Evolutionary conservation across 2,888 invertebrate species (phyloP).

Genomic region (Boloria euphrosyne): DNA sequence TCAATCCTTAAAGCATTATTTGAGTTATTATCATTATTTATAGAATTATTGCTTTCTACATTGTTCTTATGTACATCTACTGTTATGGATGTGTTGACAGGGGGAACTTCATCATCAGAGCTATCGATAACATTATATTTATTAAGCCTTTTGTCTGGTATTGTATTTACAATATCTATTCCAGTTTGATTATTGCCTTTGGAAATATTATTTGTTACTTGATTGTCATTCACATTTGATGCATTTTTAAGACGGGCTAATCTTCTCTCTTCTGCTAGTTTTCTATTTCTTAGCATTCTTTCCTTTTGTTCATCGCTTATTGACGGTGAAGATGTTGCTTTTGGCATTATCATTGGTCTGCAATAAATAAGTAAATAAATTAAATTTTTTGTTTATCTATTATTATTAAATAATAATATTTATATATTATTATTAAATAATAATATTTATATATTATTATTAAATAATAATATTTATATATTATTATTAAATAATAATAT

Average conservation of each 20-base stretch:
- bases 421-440: too few species aligned
- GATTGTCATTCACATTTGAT: conserved; percentile 27
- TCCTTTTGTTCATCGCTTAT: conserved; percentile 85
- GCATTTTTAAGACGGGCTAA: conserved; percentile 75
- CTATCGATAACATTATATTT: conserved; percentile 45
- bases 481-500: too few species aligned
- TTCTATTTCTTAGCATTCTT: conserved; percentile 86
- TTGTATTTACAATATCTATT: conserved; percentile 17
- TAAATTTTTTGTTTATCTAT: not conserved
- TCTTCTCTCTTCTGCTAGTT: conserved; percentile 84
- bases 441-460: too few species aligned
- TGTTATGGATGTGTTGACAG: conserved; percentile 43
- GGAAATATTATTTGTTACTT: not conserved
- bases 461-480: too few species aligned
- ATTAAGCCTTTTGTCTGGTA: conserved; percentile 28
- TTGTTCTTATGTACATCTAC: conserved; percentile 44
- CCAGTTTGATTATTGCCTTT: conserved; percentile 7
- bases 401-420: too few species aligned
- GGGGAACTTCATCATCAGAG: conserved; percentile 45
- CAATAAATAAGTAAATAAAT: conserved; percentile 36
- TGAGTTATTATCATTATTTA: conserved; percentile 9
- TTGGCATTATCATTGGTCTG: conserved; percentile 61
- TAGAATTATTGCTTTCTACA: conserved; percentile 2
- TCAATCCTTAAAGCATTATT: conserved; percentile 18
- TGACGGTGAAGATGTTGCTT: conserved; percentile 73